Evolutionary conservation across 2,797 vertebrate genomes (phyloP).

Genomic region (Labroides dimidiatus): DNA sequence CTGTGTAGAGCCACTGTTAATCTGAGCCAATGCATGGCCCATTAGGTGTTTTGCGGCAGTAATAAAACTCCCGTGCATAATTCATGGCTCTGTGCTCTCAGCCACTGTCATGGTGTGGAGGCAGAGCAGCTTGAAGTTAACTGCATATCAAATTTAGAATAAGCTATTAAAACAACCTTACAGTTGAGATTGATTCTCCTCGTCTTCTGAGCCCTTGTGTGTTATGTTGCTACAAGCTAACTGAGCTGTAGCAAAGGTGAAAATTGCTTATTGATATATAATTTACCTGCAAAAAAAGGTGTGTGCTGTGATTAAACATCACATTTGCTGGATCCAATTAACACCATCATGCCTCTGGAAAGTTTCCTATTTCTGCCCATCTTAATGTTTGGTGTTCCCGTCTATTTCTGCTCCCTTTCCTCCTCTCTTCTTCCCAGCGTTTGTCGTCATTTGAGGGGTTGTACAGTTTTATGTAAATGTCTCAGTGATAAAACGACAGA

Average conservation of each 20-base stretch:
- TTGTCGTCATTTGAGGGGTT: conserved; percentile 44
- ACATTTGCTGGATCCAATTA: conserved; percentile 59
- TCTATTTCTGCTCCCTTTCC: conserved; percentile 40
- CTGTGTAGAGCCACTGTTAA: conserved; percentile 44
- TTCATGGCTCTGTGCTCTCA: conserved; percentile 63
- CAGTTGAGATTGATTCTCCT: conserved; percentile 39
- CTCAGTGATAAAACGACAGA: conserved; percentile 60
- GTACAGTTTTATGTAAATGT: conserved; percentile 73
- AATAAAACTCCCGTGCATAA: conserved; percentile 71
- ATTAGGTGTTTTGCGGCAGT: conserved; percentile 73
- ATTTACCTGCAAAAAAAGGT: not conserved
- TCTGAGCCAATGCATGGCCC: conserved; percentile 55
- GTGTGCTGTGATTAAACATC: conserved; percentile 23
- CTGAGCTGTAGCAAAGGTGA: conserved; percentile 51
- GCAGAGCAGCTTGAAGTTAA: conserved; percentile 62
- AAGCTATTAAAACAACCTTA: conserved; percentile 45
- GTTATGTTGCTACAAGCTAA: conserved; percentile 36
- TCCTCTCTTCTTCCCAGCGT: conserved; percentile 17
- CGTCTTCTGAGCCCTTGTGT: conserved; percentile 28
- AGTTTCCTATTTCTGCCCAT: conserved; percentile 50
- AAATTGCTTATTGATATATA: conserved; percentile 52
- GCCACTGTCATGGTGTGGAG: conserved; percentile 55
- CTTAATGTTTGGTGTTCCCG: conserved; percentile 56
- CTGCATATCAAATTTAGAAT: conserved; percentile 58
- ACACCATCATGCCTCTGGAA: conserved; percentile 53